These are phyloP conservation scores for Corvus moneduloides DNA, from an alignment of 2,113 vertebrate genomes.

Conservation along the genomic window DNA sequence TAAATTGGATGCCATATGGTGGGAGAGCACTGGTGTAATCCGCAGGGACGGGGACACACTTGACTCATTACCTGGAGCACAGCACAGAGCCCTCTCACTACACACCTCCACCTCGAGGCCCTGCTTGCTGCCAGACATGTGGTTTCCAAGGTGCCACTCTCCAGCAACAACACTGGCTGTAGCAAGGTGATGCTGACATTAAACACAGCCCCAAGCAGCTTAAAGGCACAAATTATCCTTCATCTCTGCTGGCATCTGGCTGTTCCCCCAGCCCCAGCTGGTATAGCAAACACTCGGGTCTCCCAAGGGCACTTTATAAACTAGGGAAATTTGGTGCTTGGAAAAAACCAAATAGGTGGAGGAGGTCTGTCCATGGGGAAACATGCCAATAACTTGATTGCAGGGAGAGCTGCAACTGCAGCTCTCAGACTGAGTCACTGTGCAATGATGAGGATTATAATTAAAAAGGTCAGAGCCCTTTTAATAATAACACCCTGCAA, in stretches of 20 bases:
- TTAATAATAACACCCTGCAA: background rate
- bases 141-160: background rate
- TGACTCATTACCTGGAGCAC: conserved; percentile 33
- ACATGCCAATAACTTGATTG: background rate
- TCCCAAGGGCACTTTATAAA: conserved; percentile 26
- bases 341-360: background rate
- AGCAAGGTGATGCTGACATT: background rate
- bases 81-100: background rate
- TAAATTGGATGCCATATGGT: conserved; percentile 72
- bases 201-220: conserved; percentile 11
- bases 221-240: background rate
- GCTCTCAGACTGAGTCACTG: conserved; percentile 1
- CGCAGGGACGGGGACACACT: background rate
- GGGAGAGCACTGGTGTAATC: conserved; percentile 45
- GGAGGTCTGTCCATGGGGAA: background rate
- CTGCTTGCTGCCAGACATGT: background rate
- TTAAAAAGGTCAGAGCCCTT: conserved; percentile 33
- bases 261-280: background rate
- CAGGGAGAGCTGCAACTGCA: background rate
- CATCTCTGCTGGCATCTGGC: conserved; percentile 7
- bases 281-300: background rate
- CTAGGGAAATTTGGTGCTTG: background rate
- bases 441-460: background rate
- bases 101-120: background rate
- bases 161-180: background rate